A percentile compares a stretch with the other conserved stretches of the same genome.
Evolutionary conservation across 2,113 vertebrate species (phyloP).

Genomic region (Prunella himalayana): DNA sequence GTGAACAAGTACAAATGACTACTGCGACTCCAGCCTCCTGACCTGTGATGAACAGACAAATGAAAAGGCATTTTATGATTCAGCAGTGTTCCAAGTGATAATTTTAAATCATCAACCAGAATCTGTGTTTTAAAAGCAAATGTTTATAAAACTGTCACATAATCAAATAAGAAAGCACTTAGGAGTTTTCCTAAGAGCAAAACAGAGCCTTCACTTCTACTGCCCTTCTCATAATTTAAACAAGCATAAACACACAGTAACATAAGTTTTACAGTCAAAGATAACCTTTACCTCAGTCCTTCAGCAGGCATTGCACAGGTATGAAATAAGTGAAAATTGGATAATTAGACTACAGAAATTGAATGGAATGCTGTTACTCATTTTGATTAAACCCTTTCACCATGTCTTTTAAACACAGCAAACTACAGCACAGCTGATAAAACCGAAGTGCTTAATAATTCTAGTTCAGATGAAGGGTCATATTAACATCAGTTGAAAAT

Average conservation of each 20-base stretch:
- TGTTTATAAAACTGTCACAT: not conserved
- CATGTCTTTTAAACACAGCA: not conserved
- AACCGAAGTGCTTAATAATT: slow-evolving; percentile 20
- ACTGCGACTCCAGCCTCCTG: not conserved
- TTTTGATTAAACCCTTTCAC: not conserved
- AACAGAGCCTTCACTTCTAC: not conserved
- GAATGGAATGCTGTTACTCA: not conserved
- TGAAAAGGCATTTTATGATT: not conserved
- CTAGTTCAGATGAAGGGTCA: slow-evolving; percentile 1
- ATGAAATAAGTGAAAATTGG: slow-evolving; percentile 12
- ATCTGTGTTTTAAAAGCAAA: not conserved
- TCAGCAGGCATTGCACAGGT: not conserved
- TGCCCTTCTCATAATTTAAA: not conserved
- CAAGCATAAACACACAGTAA: not conserved
- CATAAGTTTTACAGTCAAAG: not conserved
- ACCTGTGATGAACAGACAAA: not conserved
- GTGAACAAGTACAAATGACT: not conserved
- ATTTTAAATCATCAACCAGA: not conserved
- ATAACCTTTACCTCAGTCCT: not conserved
- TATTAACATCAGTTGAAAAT: slow-evolving; percentile 35
- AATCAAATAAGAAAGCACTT: not conserved
- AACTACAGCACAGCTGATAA: not conserved
- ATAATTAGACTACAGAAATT: not conserved
- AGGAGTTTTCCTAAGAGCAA: not conserved
- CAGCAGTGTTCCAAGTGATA: not conserved